Conservation (phyloP, 1,140 invertebrate genomes). For the Steinernema feltiae region DNA sequence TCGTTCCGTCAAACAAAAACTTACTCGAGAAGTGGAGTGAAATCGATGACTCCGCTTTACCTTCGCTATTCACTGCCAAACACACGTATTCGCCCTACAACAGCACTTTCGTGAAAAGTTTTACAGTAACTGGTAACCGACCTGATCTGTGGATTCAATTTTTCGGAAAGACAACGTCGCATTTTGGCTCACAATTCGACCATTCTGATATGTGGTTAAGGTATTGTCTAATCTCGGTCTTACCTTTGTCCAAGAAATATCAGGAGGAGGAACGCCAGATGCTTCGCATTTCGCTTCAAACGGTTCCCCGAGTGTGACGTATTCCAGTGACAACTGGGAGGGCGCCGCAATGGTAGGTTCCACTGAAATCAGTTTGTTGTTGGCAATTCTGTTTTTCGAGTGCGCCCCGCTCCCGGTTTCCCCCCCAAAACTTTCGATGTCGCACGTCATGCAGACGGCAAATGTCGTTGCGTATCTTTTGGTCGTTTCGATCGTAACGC, state of each 20-base stretch:
- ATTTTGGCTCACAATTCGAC: conserved; percentile 31
- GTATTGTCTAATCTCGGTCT: neutral
- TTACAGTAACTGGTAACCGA: neutral
- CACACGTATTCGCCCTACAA: conserved; percentile 35
- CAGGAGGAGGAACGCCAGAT: conserved; percentile 36
- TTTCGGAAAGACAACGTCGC: neutral
- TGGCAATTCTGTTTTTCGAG: neutral
- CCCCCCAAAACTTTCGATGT: neutral
- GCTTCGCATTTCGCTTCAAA: conserved; percentile 37
- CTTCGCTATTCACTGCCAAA: conserved; percentile 36
- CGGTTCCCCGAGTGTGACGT: conserved; percentile 24
- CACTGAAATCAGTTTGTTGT: conserved; percentile 29
- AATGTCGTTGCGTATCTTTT: neutral
- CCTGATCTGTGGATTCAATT: conserved; percentile 22
- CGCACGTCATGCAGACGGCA: neutral
- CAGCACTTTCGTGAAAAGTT: neutral
- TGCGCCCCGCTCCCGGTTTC: neutral
- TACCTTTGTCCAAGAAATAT: conserved; percentile 47
- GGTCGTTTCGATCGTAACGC: neutral
- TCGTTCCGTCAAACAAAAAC: conserved; percentile 8
- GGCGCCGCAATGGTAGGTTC: conserved; percentile 36
- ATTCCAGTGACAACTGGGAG: conserved; percentile 19
- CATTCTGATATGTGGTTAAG: conserved; percentile 24
- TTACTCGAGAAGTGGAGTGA: conserved; percentile 26
- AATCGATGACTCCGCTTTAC: conserved; percentile 2